Percentiles rank a stretch among this genome's conserved stretches.
These are phyloP conservation scores for Ectropis crepuscularia DNA, from an alignment of 2,888 invertebrate species.

Conservation along the genomic window DNA sequence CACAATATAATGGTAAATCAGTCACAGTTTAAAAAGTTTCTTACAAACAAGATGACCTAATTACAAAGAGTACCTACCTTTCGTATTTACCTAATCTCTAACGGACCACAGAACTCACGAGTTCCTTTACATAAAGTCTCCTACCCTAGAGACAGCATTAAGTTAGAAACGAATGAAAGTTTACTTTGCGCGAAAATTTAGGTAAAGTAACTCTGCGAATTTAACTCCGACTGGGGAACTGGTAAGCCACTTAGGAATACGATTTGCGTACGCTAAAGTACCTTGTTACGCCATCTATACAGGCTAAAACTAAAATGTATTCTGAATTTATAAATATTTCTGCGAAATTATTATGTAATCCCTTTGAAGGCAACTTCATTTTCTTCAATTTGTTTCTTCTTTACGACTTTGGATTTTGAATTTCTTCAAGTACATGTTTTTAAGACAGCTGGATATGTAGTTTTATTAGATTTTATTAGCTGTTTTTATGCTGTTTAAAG, in stretches of 20 bases:
- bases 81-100: slow-evolving; percentile 14
- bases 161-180: slow-evolving; percentile 48
- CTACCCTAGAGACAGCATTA: slow-evolving; percentile 30
- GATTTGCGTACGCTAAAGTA: slow-evolving; percentile 16
- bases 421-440: background rate
- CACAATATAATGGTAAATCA: too few species aligned
- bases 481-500: too few species aligned
- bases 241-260: slow-evolving; percentile 32
- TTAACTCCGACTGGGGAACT: slow-evolving; percentile 40
- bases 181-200: slow-evolving; percentile 45
- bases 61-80: slow-evolving; percentile 9
- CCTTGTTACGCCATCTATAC: slow-evolving; percentile 10
- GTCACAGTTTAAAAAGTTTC: too few species aligned
- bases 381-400: background rate
- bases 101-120: slow-evolving; percentile 10
- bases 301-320: slow-evolving; percentile 3
- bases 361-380: background rate
- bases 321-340: slow-evolving; percentile 1
- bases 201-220: slow-evolving; percentile 52
- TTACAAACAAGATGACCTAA: background rate
- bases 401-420: background rate
- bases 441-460: background rate
- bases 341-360: background rate
- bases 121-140: slow-evolving; percentile 34
- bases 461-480: too few species aligned